Evolutionary conservation across 1,140 invertebrate genomes (phyloP).

Genomic region (Ceratina calcarata): DNA sequence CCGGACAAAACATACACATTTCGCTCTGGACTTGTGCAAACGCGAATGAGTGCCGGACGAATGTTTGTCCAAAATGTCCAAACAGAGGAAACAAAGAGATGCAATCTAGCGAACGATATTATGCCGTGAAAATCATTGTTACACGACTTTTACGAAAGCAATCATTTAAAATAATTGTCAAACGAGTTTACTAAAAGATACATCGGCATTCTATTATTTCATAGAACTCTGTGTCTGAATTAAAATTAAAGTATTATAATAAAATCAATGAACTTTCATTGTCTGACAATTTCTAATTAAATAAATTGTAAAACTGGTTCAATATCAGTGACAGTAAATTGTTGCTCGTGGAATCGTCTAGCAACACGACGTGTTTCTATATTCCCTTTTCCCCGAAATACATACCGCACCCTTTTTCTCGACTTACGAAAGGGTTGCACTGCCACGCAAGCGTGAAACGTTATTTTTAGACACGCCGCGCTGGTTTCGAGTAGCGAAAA

Average conservation of each 20-base stretch:
- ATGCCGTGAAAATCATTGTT: no score
- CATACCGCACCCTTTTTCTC: conserved; percentile 1
- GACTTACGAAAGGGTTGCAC: conserved; percentile 17
- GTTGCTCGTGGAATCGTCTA: no score
- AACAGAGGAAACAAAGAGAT: background rate
- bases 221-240: no score
- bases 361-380: background rate
- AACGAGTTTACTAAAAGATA: no score
- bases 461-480: conserved; percentile 31
- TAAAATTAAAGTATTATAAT: no score
- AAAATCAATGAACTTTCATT: no score
- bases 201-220: no score
- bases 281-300: no score
- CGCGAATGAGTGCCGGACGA: background rate
- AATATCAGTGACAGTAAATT: no score
- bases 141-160: no score
- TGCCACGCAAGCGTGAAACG: conserved; percentile 10
- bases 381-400: background rate
- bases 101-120: background rate
- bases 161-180: no score
- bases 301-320: no score
- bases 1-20: background rate
- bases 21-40: background rate
- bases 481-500: conserved; percentile 3
- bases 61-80: background rate